phyloP scores from a whole-genome alignment of 2,888 invertebrate species.

The Labia minor region DNA sequence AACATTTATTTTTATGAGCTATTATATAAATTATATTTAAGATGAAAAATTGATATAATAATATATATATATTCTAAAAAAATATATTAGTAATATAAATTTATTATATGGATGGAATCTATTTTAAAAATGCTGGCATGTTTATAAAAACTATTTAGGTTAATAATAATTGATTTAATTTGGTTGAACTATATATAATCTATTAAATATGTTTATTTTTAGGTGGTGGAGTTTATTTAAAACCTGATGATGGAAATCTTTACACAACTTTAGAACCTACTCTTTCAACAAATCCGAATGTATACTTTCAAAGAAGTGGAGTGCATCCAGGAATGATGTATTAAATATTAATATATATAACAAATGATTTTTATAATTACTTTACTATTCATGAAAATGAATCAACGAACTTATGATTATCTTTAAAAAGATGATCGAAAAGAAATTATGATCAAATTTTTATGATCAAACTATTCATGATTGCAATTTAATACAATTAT shows the following conservation, averaged over 20 bases:
- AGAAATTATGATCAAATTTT: neutral
- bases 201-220: constrained; percentile 34
- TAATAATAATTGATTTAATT: too few species aligned
- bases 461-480: neutral
- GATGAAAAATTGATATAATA: too few species aligned
- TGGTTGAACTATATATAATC: too few species aligned
- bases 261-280: constrained; percentile 78
- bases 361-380: neutral
- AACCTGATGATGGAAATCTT: constrained; percentile 70
- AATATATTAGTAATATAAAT: too few species aligned
- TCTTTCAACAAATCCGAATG: constrained; percentile 81
- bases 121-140: too few species aligned
- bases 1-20: too few species aligned
- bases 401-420: neutral
- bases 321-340: constrained; percentile 89
- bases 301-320: constrained; percentile 75
- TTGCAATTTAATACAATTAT: neutral
- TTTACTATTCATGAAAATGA: neutral
- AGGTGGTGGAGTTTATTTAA: constrained; percentile 58
- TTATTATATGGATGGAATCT: too few species aligned
- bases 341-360: constrained; percentile 41
- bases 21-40: too few species aligned
- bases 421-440: neutral
- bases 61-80: too few species aligned
- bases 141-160: too few species aligned